Evolutionary conservation across 2,113 vertebrate genomes (phyloP), one percentile per base, ranked within the genome.

Genomic region (Hyaena hyaena): DNA sequence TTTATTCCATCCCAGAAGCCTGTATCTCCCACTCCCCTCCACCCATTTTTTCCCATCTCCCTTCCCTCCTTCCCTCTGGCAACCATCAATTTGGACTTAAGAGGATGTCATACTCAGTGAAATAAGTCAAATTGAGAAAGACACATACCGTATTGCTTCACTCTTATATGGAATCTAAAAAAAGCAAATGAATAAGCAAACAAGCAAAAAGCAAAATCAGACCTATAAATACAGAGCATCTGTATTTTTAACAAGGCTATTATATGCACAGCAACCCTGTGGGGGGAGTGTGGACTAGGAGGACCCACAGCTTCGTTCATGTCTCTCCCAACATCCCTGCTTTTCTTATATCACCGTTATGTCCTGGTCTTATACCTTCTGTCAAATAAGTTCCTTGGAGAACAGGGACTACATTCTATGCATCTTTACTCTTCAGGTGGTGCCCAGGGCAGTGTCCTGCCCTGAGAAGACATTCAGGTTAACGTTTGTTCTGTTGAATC

Each of bases 341-440:
- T 96, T 98, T 95, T 90, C 68, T 65, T 53, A 33, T 50, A 21
- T 89, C 19, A 19, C 39, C n/a, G 15, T 74, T 80, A 28, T 90
- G 16, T 89, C 26, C 66, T 79, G 23, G 35, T 77, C n/a, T 77
- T 81, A 61, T 0, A 26, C 24, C n/a, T 55, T 81, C 68, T 91
- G 10, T 39, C 43, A 73, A 53, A 21, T 65, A 26, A 66, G 10
- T 68, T n/a, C 33, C 53, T 48, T 35, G 5, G 73, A 95, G n/a
- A 73, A 77, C 10, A 53, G 5, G 15, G 33, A 68, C 79, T 83
- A n/a, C 12, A 39, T 50, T 90, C 35, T 92, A 2, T 76, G n/a
- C 21, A 76, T 90, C 50, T 93, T 76, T 55, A 45, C 31, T 84
- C 23, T 63, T 83, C 23, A 39, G 17, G 26, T 69, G 61, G 28